phyloP scores from a whole-genome alignment of 2,888 invertebrate genomes.

The Pachycephus smyrnensis region DNA sequence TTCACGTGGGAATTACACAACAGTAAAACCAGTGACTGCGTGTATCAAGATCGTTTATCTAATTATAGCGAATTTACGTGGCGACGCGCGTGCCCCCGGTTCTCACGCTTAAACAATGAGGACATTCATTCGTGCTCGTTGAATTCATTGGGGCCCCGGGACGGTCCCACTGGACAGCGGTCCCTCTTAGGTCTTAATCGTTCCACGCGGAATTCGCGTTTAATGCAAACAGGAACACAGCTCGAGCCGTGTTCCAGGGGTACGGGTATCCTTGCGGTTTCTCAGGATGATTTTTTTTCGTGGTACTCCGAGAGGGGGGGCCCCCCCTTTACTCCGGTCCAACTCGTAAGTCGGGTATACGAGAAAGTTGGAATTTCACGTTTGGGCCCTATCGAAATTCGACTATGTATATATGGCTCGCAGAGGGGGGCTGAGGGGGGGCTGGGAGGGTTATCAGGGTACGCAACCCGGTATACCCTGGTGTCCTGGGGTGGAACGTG shows the following conservation, averaged over 20 bases:
- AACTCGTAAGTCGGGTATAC: background rate
- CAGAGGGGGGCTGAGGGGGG: too few species aligned
- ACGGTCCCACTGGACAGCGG: constrained; percentile 15
- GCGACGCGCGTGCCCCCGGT: constrained; percentile 51
- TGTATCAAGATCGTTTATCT: constrained; percentile 32
- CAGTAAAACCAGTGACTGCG: background rate
- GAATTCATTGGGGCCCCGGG: background rate
- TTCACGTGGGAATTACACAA: background rate
- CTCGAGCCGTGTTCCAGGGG: background rate
- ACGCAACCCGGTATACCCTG: background rate
- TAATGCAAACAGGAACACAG: constrained; percentile 47
- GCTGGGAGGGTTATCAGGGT: too few species aligned
- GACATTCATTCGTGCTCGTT: constrained; percentile 56
- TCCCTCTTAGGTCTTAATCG: constrained; percentile 55
- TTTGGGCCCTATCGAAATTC: background rate
- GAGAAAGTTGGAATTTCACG: background rate
- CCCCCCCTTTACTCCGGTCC: background rate
- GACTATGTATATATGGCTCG: background rate
- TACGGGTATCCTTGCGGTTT: constrained; percentile 12
- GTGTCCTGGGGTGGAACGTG: background rate
- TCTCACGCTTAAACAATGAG: constrained; percentile 61
- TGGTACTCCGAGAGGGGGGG: constrained; percentile 21
- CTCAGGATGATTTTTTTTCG: constrained; percentile 22
- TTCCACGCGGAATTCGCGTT: constrained; percentile 49
- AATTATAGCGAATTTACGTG: constrained; percentile 56